These are phyloP conservation scores for Glaucopsyche alexis DNA, from an alignment of 2,888 invertebrate species.

Conservation along the genomic window DNA sequence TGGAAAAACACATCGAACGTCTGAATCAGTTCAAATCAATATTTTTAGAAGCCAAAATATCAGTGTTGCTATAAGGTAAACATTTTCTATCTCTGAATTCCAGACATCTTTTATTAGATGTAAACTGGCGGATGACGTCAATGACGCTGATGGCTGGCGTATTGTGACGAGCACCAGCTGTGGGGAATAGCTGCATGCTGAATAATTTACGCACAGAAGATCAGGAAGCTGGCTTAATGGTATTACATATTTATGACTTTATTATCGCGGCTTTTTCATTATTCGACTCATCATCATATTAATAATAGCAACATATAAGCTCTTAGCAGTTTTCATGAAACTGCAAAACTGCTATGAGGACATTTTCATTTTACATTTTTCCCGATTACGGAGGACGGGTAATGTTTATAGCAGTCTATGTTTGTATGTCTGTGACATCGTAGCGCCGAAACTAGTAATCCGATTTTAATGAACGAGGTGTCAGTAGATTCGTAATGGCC, in stretches of 20 bases:
- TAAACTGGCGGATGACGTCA: slow-evolving; percentile 24
- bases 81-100: slow-evolving; percentile 22
- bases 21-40: not conserved
- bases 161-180: slow-evolving; percentile 25
- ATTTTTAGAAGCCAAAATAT: slow-evolving; percentile 11
- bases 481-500: too few species aligned
- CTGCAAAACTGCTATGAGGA: too few species aligned
- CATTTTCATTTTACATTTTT: too few species aligned
- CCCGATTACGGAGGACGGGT: too few species aligned
- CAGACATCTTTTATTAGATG: slow-evolving; percentile 28
- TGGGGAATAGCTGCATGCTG: slow-evolving; percentile 24
- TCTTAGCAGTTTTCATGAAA: not conserved
- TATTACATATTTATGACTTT: slow-evolving; percentile 21
- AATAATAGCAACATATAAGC: not conserved
- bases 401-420: too few species aligned
- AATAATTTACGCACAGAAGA: slow-evolving; percentile 16
- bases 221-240: slow-evolving; percentile 12
- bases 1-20: not conserved
- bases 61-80: slow-evolving; percentile 16
- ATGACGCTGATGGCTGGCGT: not conserved
- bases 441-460: too few species aligned
- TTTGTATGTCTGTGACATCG: too few species aligned
- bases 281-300: slow-evolving; percentile 7
- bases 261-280: slow-evolving; percentile 13
- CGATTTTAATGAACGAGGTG: too few species aligned